Percentiles rank a stretch among this genome's conserved stretches.
These are phyloP conservation scores for Mirounga angustirostris DNA, from an alignment of 2,113 vertebrate species.

Conservation along the genomic window DNA sequence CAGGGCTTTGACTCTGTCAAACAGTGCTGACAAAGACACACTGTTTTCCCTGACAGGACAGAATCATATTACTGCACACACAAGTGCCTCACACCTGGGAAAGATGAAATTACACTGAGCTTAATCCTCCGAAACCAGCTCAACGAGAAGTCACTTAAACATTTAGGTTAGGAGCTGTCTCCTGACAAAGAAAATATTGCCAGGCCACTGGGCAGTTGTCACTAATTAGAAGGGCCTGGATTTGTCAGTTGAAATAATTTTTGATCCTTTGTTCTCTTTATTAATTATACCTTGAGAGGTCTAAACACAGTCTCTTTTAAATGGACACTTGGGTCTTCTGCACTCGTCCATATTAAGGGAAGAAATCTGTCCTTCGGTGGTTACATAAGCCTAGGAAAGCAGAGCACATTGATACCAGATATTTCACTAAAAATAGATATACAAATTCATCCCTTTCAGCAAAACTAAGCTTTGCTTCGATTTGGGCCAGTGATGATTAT, in stretches of 20 bases:
- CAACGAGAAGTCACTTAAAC: slow-evolving; percentile 82
- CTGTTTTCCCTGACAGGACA: slow-evolving; percentile 70
- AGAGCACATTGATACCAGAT: not conserved
- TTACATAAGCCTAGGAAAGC: not conserved
- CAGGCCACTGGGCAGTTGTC: slow-evolving; percentile 74
- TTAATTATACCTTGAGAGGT: slow-evolving; percentile 32
- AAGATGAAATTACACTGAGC: slow-evolving; percentile 84
- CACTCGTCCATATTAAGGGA: not conserved
- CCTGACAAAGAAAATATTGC: slow-evolving; percentile 76
- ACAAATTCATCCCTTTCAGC: slow-evolving; percentile 15
- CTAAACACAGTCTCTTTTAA: not conserved
- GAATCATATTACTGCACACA: slow-evolving; percentile 73
- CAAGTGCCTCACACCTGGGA: slow-evolving; percentile 81
- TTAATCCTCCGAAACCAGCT: slow-evolving; percentile 87
- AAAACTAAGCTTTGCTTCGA: not conserved
- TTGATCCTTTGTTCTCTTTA: slow-evolving; percentile 62
- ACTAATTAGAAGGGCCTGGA: slow-evolving; percentile 80
- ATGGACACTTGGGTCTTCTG: not conserved
- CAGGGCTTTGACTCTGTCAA: slow-evolving; percentile 29
- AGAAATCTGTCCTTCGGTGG: not conserved
- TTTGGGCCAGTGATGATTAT: not conserved
- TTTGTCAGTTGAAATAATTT: slow-evolving; percentile 79
- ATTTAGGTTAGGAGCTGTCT: slow-evolving; percentile 79
- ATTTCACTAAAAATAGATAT: slow-evolving; percentile 14
- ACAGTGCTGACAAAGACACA: slow-evolving; percentile 69